A percentile compares a stretch with the other conserved stretches of the same genome.
phyloP scores from a whole-genome alignment of 1,140 invertebrate species.

The Drosophila sp. region DNA sequence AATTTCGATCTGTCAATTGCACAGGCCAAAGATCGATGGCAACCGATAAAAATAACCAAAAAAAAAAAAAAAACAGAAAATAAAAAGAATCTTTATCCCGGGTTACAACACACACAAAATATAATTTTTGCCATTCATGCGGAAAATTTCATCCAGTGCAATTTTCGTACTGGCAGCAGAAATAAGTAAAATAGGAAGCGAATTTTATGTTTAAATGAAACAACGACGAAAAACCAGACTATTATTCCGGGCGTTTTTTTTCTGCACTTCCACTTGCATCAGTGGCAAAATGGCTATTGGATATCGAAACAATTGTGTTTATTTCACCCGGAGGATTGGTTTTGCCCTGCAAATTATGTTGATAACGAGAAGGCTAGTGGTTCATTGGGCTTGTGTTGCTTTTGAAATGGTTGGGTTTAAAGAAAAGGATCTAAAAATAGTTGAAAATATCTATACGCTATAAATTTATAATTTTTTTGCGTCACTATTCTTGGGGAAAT shows the following conservation, averaged over 20 bases:
- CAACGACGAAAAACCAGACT: not conserved
- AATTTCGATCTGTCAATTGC: slow-evolving; percentile 80
- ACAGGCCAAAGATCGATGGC: slow-evolving; percentile 77
- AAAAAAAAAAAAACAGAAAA: not conserved
- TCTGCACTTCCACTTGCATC: slow-evolving; percentile 58
- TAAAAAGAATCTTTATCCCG: slow-evolving; percentile 10
- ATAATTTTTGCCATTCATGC: slow-evolving; percentile 71
- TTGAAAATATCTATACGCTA: too few species aligned
- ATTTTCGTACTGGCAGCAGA: slow-evolving; percentile 67
- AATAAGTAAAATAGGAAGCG: slow-evolving; percentile 28
- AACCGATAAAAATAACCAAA: slow-evolving; percentile 61
- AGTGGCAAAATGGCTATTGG: slow-evolving; percentile 41
- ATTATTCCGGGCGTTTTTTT: slow-evolving; percentile 20
- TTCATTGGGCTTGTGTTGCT: not conserved
- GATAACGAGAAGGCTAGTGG: not conserved
- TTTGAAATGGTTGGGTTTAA: too few species aligned
- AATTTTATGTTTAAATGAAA: slow-evolving; percentile 13
- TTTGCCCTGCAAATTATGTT: not conserved
- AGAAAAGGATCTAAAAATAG: too few species aligned
- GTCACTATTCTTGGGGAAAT: too few species aligned
- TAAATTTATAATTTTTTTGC: too few species aligned
- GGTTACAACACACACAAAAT: slow-evolving; percentile 2
- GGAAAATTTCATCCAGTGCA: slow-evolving; percentile 77
- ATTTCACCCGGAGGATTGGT: not conserved
- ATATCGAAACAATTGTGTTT: not conserved